Evolutionary conservation across 2,113 vertebrate genomes (phyloP).

Genomic region (Centrocercus urophasianus): DNA sequence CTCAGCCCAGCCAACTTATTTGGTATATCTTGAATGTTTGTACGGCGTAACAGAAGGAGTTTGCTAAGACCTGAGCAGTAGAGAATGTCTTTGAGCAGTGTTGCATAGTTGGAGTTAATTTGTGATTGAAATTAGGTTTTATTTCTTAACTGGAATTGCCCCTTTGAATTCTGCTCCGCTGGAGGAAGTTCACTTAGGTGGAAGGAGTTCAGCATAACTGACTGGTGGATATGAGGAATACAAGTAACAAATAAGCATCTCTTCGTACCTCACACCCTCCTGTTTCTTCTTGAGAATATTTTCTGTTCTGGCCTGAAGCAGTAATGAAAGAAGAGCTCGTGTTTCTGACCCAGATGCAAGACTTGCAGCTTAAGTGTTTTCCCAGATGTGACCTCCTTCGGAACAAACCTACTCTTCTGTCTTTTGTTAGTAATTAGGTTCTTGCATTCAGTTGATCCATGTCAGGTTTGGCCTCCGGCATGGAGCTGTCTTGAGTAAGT

Average conservation of each 20-base stretch:
- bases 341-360: accelerated
- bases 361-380: not conserved
- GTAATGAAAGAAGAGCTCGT: not conserved
- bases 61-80: not conserved
- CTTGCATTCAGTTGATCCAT: not conserved
- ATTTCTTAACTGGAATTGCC: not conserved
- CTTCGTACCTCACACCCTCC: accelerated
- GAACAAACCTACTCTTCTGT: not conserved
- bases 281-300: not conserved
- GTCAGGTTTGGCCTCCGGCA: not conserved
- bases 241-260: not conserved
- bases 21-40: not conserved
- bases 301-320: not conserved
- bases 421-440: not conserved
- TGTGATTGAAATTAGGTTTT: not conserved
- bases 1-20: not conserved
- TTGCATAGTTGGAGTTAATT: not conserved
- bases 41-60: not conserved
- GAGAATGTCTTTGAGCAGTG: not conserved
- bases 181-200: not conserved
- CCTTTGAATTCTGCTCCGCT: not conserved
- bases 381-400: not conserved
- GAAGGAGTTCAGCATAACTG: not conserved
- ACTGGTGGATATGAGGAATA: not conserved
- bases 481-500: not conserved